A percentile compares a stretch with the other conserved stretches of the same genome.
phyloP scores from a whole-genome alignment of 2,113 vertebrate species.

The Calyptomena viridis region DNA sequence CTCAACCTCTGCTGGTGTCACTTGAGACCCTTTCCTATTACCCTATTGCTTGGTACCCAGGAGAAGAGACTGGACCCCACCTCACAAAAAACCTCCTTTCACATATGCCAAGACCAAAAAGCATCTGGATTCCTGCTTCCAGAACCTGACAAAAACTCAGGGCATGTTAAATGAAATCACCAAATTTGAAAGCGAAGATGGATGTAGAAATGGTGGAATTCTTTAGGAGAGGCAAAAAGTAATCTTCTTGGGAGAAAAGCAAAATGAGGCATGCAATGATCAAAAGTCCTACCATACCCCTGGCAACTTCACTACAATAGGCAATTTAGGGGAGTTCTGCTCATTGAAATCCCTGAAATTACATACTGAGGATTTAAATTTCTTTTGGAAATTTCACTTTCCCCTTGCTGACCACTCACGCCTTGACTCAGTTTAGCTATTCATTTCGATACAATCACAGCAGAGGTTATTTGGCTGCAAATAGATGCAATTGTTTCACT shows the following conservation, averaged over 20 bases:
- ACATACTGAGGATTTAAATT: not conserved
- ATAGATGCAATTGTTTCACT: constrained; percentile 44
- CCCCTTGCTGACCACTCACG: constrained; percentile 10
- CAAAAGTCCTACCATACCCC: not conserved
- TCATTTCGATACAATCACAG: constrained; percentile 26
- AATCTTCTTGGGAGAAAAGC: not conserved
- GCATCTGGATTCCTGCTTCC: not conserved
- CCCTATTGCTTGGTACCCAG: not conserved
- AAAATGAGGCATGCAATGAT: not conserved
- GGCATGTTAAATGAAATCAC: not conserved
- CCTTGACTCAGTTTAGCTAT: not conserved
- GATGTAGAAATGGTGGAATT: not conserved
- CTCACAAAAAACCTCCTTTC: fast-evolving
- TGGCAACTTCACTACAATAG: not conserved
- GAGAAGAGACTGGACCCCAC: not conserved
- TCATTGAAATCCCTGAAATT: constrained; percentile 13
- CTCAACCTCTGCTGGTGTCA: not conserved
- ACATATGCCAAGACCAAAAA: not conserved
- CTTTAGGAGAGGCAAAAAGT: not conserved
- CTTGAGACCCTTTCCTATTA: not conserved
- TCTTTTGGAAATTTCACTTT: not conserved
- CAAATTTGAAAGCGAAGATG: not conserved
- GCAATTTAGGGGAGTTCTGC: not conserved
- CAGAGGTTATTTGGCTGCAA: constrained; percentile 34
- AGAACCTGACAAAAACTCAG: not conserved